These are phyloP conservation scores for Nyleta sp. DNA, from an alignment of 2,888 invertebrate species.

Conservation along the genomic window DNA sequence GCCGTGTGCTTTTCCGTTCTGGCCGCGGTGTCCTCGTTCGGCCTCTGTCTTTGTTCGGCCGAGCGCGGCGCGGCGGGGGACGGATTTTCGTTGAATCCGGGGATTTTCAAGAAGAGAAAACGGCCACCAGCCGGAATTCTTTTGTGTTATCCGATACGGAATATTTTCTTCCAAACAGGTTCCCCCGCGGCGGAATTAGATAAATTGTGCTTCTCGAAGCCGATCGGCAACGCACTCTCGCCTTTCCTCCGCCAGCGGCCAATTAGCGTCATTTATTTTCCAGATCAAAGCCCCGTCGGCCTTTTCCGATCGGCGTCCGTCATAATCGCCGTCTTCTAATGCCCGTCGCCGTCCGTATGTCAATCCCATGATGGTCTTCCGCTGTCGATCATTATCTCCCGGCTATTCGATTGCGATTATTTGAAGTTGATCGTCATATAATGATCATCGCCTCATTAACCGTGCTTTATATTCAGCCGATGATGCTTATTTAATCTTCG, in stretches of 20 bases:
- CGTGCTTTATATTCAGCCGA: neutral
- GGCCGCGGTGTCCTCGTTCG: conserved; percentile 44
- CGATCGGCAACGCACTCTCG: conserved; percentile 27
- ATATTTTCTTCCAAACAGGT: conserved; percentile 51
- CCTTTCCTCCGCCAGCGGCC: conserved; percentile 32
- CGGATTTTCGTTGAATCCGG: conserved; percentile 56
- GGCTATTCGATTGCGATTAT: neutral
- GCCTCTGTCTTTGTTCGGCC: conserved; percentile 57
- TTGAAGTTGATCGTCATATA: neutral
- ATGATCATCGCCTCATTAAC: neutral
- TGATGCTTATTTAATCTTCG: conserved; percentile 4
- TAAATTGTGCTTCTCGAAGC: conserved; percentile 39
- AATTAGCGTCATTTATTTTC: conserved; percentile 59
- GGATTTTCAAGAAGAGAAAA: conserved; percentile 62
- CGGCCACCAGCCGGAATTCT: conserved; percentile 48
- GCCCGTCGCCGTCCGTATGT: neutral
- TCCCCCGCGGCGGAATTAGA: conserved; percentile 34
- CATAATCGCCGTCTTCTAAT: conserved; percentile 32
- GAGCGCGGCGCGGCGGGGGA: conserved; percentile 23
- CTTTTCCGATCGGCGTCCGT: conserved; percentile 32
- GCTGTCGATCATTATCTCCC: too few species aligned
- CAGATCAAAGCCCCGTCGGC: conserved; percentile 47
- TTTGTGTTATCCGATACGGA: conserved; percentile 55
- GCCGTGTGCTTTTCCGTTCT: conserved; percentile 21
- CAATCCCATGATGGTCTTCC: too few species aligned